Evolutionary conservation across 2,888 invertebrate genomes (phyloP).

Genomic region (Drepana falcataria): DNA sequence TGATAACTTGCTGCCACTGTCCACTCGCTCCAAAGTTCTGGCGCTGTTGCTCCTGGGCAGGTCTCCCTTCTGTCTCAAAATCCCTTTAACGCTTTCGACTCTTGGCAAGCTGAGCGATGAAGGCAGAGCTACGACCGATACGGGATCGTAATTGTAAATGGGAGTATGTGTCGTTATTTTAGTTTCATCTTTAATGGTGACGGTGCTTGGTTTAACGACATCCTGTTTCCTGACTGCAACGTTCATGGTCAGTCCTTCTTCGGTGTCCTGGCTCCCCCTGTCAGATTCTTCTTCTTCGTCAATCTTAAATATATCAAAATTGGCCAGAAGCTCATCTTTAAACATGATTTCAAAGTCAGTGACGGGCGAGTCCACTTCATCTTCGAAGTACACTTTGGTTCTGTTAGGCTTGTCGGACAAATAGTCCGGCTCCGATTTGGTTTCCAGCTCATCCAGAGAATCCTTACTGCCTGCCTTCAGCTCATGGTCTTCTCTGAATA

Average conservation of each 20-base stretch:
- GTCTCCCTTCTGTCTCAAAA: constrained; percentile 46
- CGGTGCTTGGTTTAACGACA: constrained; percentile 63
- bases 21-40: constrained; percentile 54
- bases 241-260: constrained; percentile 68
- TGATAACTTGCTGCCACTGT: constrained; percentile 43
- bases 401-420: constrained; percentile 61
- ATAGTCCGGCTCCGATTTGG: constrained; percentile 68
- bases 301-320: constrained; percentile 69
- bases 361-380: constrained; percentile 69
- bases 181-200: constrained; percentile 65
- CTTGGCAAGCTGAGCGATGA: constrained; percentile 55
- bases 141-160: constrained; percentile 63
- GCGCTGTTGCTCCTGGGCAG: constrained; percentile 59
- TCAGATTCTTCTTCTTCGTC: constrained; percentile 70
- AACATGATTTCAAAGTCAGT: constrained; percentile 77
- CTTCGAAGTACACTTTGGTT: constrained; percentile 73
- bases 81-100: constrained; percentile 67
- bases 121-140: constrained; percentile 50
- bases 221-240: constrained; percentile 62
- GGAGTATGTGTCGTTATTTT: constrained; percentile 63
- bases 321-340: constrained; percentile 65
- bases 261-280: constrained; percentile 53
- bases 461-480: constrained; percentile 50
- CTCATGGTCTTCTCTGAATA: constrained; percentile 70
- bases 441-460: constrained; percentile 62